phyloP scores from a whole-genome alignment of 1,140 invertebrate species.

The Diabrotica virgifera region DNA sequence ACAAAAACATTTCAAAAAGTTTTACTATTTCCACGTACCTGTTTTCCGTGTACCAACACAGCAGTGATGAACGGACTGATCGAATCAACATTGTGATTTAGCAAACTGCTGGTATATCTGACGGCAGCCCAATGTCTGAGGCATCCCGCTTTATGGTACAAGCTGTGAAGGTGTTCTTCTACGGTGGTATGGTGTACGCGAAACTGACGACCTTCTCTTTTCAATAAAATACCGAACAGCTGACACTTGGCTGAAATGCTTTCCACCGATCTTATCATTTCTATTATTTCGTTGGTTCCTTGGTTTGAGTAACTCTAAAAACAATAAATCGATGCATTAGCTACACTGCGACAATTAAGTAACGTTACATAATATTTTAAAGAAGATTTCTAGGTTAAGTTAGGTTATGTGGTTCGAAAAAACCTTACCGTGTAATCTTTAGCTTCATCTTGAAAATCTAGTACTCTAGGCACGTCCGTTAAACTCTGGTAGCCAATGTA shows the following conservation, averaged over 20 bases:
- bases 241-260: conserved; percentile 79
- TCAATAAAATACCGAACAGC: conserved; percentile 79
- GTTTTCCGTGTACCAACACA: conserved; percentile 94
- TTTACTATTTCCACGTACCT: conserved; percentile 56
- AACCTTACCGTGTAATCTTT: conserved; percentile 58
- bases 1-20: not conserved
- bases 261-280: conserved; percentile 64
- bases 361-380: not conserved
- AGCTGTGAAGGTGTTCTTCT: conserved; percentile 66
- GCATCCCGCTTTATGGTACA: conserved; percentile 82
- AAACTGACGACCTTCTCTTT: conserved; percentile 79
- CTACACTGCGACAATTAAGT: too few relatives aligned
- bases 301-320: not conserved
- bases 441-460: conserved; percentile 67
- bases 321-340: not conserved
- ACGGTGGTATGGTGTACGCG: conserved; percentile 61
- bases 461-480: conserved; percentile 89
- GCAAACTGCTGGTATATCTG: conserved; percentile 87
- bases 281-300: conserved; percentile 67
- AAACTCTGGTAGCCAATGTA: conserved; percentile 94
- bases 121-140: conserved; percentile 92
- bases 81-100: conserved; percentile 93
- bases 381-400: not conserved
- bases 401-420: not conserved
- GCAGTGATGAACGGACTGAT: conserved; percentile 98